A percentile compares a stretch with the other conserved stretches of the same genome.
These are phyloP conservation scores for Perognathus longimembris DNA, from an alignment of 2,113 vertebrate species.

Conservation along the genomic window DNA sequence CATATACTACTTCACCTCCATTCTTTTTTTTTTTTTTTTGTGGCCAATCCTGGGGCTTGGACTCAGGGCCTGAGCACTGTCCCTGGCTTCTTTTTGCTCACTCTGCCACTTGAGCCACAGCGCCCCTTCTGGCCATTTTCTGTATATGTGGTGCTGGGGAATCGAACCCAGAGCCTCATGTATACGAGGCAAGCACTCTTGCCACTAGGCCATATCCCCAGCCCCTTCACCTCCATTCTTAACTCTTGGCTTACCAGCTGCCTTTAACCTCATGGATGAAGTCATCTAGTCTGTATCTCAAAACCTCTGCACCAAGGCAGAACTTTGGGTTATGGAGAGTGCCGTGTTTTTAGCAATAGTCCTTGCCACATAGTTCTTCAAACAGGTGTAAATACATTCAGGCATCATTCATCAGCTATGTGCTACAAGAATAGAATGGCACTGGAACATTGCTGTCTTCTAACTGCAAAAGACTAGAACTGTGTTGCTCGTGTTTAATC, in stretches of 20 bases:
- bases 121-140: no score
- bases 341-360: constrained; percentile 37
- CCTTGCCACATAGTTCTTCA: not conserved
- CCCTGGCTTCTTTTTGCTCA: no score
- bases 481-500: constrained; percentile 14
- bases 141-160: no score
- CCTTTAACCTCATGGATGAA: constrained; percentile 30
- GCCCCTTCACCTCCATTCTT: no score
- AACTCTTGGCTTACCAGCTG: not conserved
- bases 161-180: no score
- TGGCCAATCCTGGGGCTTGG: not conserved
- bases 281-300: constrained; percentile 21
- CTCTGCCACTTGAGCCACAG: no score
- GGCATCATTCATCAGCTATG: not conserved
- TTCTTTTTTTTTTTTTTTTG: not conserved
- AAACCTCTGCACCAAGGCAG: not conserved
- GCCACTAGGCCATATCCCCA: no score
- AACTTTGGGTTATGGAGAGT: not conserved
- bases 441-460: constrained; percentile 7
- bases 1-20: not conserved
- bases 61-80: no score
- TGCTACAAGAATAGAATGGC: not conserved
- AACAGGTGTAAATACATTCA: constrained; percentile 20
- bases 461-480: constrained; percentile 1
- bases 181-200: no score